Conservation (phyloP, 2,888 invertebrate genomes). For the Melanotus villosus region DNA sequence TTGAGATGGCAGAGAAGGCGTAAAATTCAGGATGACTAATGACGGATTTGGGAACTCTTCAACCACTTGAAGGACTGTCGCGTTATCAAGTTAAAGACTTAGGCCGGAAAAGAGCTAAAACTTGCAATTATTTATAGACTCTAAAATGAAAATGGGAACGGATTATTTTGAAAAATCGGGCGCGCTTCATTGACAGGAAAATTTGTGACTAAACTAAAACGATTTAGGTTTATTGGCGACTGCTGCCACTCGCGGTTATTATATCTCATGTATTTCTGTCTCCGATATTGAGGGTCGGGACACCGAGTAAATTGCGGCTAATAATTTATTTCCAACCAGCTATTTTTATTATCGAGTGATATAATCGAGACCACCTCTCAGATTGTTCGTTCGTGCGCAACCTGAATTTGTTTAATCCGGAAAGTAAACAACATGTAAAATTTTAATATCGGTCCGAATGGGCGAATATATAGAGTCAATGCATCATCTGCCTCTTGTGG, state of each 20-base stretch:
- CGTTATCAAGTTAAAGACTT: conserved; percentile 36
- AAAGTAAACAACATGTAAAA: too few species aligned
- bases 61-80: conserved; percentile 31
- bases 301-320: conserved; percentile 22
- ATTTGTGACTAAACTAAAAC: conserved; percentile 19
- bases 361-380: too few species aligned
- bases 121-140: conserved; percentile 29
- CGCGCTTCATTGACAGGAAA: conserved; percentile 16
- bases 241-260: conserved; percentile 34
- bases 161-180: conserved; percentile 30
- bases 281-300: conserved; percentile 18
- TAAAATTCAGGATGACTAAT: conserved; percentile 28
- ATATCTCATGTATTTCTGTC: conserved; percentile 33
- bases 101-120: conserved; percentile 16
- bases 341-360: conserved; percentile 24
- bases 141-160: conserved; percentile 25
- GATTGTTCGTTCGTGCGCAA: too few species aligned
- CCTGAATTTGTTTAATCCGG: too few species aligned
- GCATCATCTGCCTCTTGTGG: not conserved
- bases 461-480: too few species aligned
- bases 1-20: not conserved
- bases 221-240: conserved; percentile 40
- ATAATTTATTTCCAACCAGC: conserved; percentile 28
- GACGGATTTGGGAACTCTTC: conserved; percentile 37
- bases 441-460: too few species aligned